phyloP scores from a whole-genome alignment of 2,888 invertebrate genomes.

The Phragmatobia fuliginosa region DNA sequence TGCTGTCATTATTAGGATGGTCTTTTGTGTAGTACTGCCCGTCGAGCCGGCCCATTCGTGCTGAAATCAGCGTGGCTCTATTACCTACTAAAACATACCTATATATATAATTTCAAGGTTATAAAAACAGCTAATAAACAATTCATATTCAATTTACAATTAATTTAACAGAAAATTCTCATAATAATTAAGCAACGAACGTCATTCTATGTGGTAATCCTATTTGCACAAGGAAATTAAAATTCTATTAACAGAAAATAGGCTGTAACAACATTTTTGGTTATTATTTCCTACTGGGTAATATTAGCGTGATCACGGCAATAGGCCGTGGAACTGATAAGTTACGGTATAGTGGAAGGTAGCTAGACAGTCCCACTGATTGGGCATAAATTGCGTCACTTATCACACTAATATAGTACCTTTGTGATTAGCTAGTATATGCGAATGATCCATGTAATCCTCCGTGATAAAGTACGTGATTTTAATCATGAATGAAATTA shows the following conservation, averaged over 20 bases:
- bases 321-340: slow-evolving; percentile 14
- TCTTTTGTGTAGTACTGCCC: too few relatives aligned
- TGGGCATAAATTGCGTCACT: slow-evolving; percentile 38
- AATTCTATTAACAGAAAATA: not conserved
- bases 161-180: not conserved
- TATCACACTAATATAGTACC: slow-evolving; percentile 42
- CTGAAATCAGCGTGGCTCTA: too few relatives aligned
- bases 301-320: not conserved
- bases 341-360: not conserved
- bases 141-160: not conserved
- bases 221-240: not conserved
- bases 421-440: slow-evolving; percentile 13
- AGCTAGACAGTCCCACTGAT: slow-evolving; percentile 17
- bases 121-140: not conserved
- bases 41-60: too few relatives aligned
- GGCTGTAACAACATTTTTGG: not conserved
- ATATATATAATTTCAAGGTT: too few relatives aligned
- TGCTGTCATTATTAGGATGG: too few relatives aligned
- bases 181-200: not conserved
- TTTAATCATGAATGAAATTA: slow-evolving; percentile 23
- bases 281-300: not conserved
- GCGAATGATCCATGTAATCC: slow-evolving; percentile 10
- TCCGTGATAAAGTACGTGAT: slow-evolving; percentile 5
- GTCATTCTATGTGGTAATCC: not conserved
- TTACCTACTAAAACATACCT: too few relatives aligned